Percentiles rank a stretch among this genome's conserved stretches.
Conservation (phyloP, 2,888 invertebrate genomes). For the Chymomyza caudatula region DNA sequence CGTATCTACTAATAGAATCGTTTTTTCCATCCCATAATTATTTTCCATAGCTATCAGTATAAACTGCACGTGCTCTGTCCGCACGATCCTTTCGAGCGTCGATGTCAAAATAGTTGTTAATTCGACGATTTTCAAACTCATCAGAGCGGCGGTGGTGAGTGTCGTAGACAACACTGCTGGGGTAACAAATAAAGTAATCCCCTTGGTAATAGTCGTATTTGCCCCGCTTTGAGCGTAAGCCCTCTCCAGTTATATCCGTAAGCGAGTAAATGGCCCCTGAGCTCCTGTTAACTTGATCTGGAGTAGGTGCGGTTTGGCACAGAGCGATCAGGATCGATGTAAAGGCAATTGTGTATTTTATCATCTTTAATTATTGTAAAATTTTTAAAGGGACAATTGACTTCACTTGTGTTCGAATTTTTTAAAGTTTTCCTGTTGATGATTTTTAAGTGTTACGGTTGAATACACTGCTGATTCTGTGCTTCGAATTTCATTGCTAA, state of each 20-base stretch:
- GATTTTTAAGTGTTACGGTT: constrained; percentile 32
- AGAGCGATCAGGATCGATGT: constrained; percentile 22
- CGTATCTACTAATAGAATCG: too few species aligned
- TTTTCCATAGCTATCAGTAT: constrained; percentile 52
- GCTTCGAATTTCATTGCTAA: neutral
- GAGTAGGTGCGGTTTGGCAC: constrained; percentile 30
- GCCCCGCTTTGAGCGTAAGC: constrained; percentile 43
- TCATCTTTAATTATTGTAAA: constrained; percentile 19
- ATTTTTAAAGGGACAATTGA: too few species aligned
- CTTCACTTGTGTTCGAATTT: too few species aligned
- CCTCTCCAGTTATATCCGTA: constrained; percentile 46
- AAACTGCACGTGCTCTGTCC: constrained; percentile 47
- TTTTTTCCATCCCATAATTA: constrained; percentile 20
- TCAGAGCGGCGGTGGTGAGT: constrained; percentile 44
- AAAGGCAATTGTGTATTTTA: constrained; percentile 34
- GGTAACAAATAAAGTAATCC: constrained; percentile 55
- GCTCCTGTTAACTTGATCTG: constrained; percentile 3
- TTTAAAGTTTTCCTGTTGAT: constrained; percentile 2
- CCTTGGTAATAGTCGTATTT: constrained; percentile 28
- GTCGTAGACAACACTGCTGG: constrained; percentile 55
- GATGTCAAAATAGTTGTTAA: neutral
- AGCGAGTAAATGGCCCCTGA: constrained; percentile 26
- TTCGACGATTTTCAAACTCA: neutral
- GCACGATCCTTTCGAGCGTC: constrained; percentile 40
- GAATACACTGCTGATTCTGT: constrained; percentile 53